A percentile compares a stretch with the other conserved stretches of the same genome.
Conservation (phyloP, 2,888 invertebrate genomes). For the Hanleya hanleyi region DNA sequence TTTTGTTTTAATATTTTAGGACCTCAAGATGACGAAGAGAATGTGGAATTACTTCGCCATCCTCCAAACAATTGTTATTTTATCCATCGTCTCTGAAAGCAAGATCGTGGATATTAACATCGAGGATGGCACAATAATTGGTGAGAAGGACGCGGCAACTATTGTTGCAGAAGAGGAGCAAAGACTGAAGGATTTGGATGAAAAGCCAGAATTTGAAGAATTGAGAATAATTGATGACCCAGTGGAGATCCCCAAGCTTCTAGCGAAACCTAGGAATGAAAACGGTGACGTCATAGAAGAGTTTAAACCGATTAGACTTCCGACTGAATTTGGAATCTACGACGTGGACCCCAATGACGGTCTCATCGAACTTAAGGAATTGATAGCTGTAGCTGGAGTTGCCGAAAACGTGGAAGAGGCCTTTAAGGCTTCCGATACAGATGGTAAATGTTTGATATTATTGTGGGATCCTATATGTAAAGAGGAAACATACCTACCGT, state of each 20-base stretch:
- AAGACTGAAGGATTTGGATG: neutral
- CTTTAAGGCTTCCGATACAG: constrained; percentile 36
- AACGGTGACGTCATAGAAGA: constrained; percentile 9
- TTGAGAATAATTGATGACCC: constrained; percentile 6
- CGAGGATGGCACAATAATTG: neutral
- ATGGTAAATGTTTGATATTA: constrained; percentile 37
- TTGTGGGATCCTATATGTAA: too few species aligned
- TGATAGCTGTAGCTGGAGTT: constrained; percentile 23
- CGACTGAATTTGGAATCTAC: constrained; percentile 22
- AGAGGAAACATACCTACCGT: too few species aligned
- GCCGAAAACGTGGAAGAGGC: constrained; percentile 18
- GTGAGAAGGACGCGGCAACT: neutral
- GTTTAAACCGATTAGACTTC: constrained; percentile 22
- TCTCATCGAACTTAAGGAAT: constrained; percentile 16
- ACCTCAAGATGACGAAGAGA: too few species aligned
- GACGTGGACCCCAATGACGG: constrained; percentile 19
- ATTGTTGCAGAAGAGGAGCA: neutral
- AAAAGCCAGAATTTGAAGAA: constrained; percentile 2
- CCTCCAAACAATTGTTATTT: neutral
- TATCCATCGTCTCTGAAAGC: neutral
- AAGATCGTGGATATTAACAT: neutral
- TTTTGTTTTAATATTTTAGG: too few species aligned
- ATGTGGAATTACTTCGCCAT: too few species aligned
- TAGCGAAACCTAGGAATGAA: constrained; percentile 1
- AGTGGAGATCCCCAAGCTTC: neutral